Evolutionary conservation across 1,140 invertebrate genomes (phyloP), one percentile per base, ranked within the genome.

Genomic region (Antheraea mylitta): DNA sequence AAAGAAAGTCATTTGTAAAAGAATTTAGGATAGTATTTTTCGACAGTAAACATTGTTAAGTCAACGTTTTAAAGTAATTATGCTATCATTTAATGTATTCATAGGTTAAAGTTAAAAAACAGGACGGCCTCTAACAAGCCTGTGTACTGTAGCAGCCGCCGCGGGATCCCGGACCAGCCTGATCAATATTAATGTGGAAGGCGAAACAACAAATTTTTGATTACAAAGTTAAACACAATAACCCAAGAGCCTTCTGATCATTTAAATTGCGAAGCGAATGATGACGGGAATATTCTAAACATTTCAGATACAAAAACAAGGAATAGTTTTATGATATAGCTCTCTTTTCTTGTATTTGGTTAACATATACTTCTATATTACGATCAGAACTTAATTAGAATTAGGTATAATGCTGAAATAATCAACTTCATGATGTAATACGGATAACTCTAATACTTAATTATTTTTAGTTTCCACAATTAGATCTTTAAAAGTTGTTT

Each of bases 151-250:
- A 53, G 45, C 45, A 16, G 45, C 11, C 11, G 45, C 11, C 45
- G 45, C 45, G 45, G 45, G 45, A 42, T 42, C 38, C 38, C 38
- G 38, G 38, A 53, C 10, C 11, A 53, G 16, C 11, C 45, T 53
- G 45, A 53, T 53, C 45, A 53, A 53, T 53, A 53, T 53, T 53
- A 53, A 53, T 53, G 45, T 53, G 11, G 45, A 53, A 53, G 11
- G 16, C 45, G 45, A 16, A 53, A 53, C 45, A 53, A 53, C 45
- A 53, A 53, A 53, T 53, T 53, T 53, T 53, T 53, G 11, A 53
- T 53, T 53, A 53, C 16, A 53, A 53, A 53, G 45, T 53, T 53
- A 53, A 53, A 16, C 5, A 53, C 45, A 53, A 53, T 53, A 53
- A 16, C 45, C 45, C 45, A n/a, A 16, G 45, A n/a, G 11, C 16